Evolutionary conservation across 1,140 invertebrate species (phyloP).

Genomic region (Calliphora vicina): DNA sequence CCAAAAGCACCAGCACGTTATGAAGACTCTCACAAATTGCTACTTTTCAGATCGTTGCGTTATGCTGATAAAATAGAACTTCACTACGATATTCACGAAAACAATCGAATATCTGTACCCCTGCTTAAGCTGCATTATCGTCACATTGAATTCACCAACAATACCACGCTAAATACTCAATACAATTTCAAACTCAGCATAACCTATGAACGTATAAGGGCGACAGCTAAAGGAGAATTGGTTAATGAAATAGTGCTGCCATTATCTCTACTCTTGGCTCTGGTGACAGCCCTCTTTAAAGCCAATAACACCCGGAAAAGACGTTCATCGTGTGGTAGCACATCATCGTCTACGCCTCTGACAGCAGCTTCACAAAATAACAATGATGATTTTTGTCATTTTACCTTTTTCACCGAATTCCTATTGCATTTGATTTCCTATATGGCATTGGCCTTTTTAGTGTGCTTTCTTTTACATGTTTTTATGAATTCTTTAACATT

Average conservation of each 20-base stretch:
- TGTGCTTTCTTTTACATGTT: constrained; percentile 42
- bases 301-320: constrained; percentile 50
- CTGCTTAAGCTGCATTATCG: constrained; percentile 52
- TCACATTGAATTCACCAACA: constrained; percentile 47
- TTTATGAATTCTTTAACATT: constrained; percentile 38
- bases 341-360: background rate
- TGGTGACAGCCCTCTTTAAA: constrained; percentile 46
- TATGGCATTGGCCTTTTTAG: constrained; percentile 50
- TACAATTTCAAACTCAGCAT: constrained; percentile 50
- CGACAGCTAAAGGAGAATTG: constrained; percentile 35
- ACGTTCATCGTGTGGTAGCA: constrained; percentile 19
- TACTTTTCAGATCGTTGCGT: constrained; percentile 49
- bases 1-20: constrained; percentile 43
- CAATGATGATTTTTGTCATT: constrained; percentile 50
- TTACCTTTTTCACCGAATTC: constrained; percentile 49
- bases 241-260: constrained; percentile 40
- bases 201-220: constrained; percentile 39
- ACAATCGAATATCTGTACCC: constrained; percentile 51
- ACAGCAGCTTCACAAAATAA: background rate
- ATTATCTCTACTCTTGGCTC: constrained; percentile 45
- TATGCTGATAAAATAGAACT: constrained; percentile 52
- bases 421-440: constrained; percentile 50
- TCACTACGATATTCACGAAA: constrained; percentile 48
- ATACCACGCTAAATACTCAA: constrained; percentile 43
- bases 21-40: constrained; percentile 54